Evolutionary conservation across 2,113 vertebrate genomes (phyloP).

Genomic region (Macaca fascicularis): DNA sequence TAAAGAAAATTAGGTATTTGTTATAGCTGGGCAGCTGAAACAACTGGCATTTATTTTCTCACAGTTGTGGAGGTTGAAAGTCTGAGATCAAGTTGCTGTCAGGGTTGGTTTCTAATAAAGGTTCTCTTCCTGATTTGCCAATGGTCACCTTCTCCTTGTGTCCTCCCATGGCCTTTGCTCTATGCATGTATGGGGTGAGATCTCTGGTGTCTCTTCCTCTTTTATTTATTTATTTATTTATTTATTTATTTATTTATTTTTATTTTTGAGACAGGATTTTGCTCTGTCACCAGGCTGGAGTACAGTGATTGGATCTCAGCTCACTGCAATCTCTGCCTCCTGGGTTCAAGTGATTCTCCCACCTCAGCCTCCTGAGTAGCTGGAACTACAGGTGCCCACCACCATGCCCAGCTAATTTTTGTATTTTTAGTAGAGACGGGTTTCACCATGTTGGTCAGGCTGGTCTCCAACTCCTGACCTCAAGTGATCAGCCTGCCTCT

Average conservation of each 20-base stretch:
- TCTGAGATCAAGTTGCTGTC: not conserved
- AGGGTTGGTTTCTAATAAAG: not conserved
- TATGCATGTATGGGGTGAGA: not conserved
- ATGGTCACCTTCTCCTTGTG: not conserved
- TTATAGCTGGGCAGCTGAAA: no score
- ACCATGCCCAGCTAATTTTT: no score
- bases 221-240: not conserved
- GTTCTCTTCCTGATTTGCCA: not conserved
- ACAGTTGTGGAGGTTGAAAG: not conserved
- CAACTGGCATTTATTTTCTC: rapidly evolving
- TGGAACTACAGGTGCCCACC: no score
- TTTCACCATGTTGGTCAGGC: no score
- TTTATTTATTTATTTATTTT: not conserved
- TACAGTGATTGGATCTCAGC: no score
- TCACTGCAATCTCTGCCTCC: no score
- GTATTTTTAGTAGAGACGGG: no score
- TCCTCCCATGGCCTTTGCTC: not conserved
- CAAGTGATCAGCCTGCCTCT: no score
- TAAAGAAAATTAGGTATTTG: rapidly evolving
- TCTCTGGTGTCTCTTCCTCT: not conserved
- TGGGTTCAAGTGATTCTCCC: not conserved
- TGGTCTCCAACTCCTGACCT: no score
- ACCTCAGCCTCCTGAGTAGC: no score
- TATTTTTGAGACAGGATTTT: not conserved
- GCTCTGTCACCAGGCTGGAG: not conserved